A percentile compares a stretch with the other conserved stretches of the same genome.
Evolutionary conservation across 2,888 invertebrate genomes (phyloP).

Genomic region (Parasteatoda lunata): DNA sequence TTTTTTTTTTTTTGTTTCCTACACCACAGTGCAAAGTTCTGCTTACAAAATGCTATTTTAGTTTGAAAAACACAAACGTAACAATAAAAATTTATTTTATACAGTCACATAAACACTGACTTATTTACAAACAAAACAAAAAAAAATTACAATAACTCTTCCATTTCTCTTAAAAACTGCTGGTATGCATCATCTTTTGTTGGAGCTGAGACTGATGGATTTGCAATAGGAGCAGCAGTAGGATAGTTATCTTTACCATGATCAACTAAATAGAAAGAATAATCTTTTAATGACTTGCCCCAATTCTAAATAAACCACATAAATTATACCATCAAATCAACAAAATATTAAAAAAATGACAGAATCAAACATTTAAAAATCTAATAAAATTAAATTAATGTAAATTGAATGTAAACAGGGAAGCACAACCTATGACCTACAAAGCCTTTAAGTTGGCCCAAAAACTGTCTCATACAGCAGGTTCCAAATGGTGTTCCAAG

Average conservation of each 20-base stretch:
- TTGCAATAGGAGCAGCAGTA: slow-evolving; percentile 64
- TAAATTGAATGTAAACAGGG: too few species aligned
- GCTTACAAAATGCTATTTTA: too few species aligned
- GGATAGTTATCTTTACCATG: slow-evolving; percentile 54
- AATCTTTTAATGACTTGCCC: neutral
- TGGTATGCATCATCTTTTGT: slow-evolving; percentile 98
- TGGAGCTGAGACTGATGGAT: slow-evolving; percentile 75
- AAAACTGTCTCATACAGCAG: too few species aligned
- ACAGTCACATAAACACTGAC: neutral
- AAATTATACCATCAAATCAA: neutral
- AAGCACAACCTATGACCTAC: too few species aligned
- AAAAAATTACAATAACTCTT: slow-evolving; percentile 85
- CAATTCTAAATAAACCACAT: neutral
- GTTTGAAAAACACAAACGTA: too few species aligned
- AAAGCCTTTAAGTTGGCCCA: too few species aligned
- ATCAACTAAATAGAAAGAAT: slow-evolving; percentile 47
- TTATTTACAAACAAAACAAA: slow-evolving; percentile 49
- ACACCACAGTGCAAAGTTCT: too few species aligned
- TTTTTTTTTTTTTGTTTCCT: too few species aligned
- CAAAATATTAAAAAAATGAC: neutral
- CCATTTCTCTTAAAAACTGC: slow-evolving; percentile 99
- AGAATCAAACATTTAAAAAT: neutral
- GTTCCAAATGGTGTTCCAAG: too few species aligned
- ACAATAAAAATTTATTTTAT: too few species aligned
- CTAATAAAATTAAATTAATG: too few species aligned